Percentiles rank a stretch among this genome's conserved stretches.
These are phyloP conservation scores for Epinephelus cyanopodus DNA, from an alignment of 2,113 vertebrate genomes.

Conservation along the genomic window DNA sequence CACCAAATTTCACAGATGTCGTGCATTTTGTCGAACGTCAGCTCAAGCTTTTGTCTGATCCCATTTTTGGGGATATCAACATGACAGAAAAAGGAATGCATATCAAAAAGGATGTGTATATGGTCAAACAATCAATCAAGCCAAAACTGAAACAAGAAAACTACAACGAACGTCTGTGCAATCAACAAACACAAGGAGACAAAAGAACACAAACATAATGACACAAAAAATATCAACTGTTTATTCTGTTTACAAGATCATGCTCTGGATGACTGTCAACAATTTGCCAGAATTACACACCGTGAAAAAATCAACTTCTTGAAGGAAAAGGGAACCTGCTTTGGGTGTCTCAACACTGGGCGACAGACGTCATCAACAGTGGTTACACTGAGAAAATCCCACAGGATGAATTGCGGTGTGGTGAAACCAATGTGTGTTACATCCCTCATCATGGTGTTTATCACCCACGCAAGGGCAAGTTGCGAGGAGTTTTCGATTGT, in stretches of 20 bases:
- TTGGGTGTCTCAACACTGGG: not conserved
- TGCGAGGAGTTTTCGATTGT: no score
- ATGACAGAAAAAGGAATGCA: not conserved
- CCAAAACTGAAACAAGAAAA: not conserved
- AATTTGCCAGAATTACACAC: no score
- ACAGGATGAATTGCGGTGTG: no score
- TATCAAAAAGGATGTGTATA: not conserved
- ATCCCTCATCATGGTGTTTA: no score
- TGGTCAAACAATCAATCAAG: no score
- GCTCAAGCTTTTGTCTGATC: slow-evolving; percentile 3
- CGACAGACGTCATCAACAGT: no score
- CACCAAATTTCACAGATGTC: not conserved
- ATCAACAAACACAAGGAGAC: no score
- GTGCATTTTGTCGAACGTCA: slow-evolving; percentile 5
- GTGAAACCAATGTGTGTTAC: no score
- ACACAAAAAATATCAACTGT: not conserved
- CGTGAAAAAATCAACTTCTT: not conserved
- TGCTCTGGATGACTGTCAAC: not conserved
- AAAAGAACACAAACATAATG: not conserved
- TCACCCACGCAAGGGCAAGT: no score
- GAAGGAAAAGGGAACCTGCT: not conserved
- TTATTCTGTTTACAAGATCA: not conserved
- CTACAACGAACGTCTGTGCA: not conserved
- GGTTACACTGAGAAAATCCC: no score
- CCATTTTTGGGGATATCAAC: slow-evolving; percentile 3